Evolutionary conservation across 1,140 invertebrate species (phyloP).

Genomic region (Rhopalosiphum padi): DNA sequence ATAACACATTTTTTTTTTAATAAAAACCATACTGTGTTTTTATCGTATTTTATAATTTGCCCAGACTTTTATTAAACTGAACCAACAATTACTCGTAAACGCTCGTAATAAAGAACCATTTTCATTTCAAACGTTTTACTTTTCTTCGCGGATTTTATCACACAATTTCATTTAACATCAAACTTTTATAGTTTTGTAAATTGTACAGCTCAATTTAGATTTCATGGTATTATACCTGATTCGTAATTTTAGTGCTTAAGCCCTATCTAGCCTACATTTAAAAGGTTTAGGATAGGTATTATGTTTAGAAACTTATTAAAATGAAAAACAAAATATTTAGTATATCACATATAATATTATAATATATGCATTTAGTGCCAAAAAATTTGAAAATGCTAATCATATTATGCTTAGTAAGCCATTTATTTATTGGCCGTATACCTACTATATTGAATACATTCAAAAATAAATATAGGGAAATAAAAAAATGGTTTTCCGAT

Average conservation of each 20-base stretch:
- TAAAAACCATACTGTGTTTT: too few relatives aligned
- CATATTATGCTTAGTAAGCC: not conserved
- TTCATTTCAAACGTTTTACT: not conserved
- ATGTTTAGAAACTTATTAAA: not conserved
- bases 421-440: not conserved
- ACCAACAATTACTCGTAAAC: not conserved
- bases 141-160: not conserved
- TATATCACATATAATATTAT: not conserved
- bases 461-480: not conserved
- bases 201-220: not conserved
- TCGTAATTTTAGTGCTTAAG: not conserved
- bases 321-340: not conserved
- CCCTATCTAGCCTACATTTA: not conserved
- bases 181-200: not conserved
- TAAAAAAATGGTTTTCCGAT: not conserved
- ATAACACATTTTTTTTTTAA: not conserved
- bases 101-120: not conserved
- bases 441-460: not conserved
- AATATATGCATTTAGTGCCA: not conserved
- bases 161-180: not conserved
- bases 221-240: slow-evolving; percentile 1
- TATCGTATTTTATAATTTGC: too few relatives aligned
- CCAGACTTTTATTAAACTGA: not conserved
- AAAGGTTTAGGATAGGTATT: not conserved
- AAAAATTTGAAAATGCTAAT: not conserved